Evolutionary conservation across 1,140 invertebrate genomes (phyloP), one percentile per base, ranked within the genome.

Genomic region (Triops longicaudatus): DNA sequence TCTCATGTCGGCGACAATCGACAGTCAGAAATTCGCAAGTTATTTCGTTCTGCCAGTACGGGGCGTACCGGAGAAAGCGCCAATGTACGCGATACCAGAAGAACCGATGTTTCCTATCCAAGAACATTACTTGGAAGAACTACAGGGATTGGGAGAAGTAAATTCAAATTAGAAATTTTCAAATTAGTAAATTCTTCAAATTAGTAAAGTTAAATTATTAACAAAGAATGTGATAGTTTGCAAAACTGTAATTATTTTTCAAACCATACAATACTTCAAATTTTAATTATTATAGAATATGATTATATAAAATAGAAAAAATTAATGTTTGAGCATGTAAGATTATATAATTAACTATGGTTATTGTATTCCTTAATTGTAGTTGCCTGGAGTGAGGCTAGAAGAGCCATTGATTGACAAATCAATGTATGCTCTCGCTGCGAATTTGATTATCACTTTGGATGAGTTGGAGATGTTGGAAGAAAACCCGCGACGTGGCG

Each of bases 41-140:
- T 90, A 89, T 81, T 89, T 89, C 81, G 85, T 88, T n/a, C 83
- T 84, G 0, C 83, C 86, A 5, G 83, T 87, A 17, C 28, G 27
- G 1, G 76, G 22, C 26, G 26, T 27, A 11, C 43, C 44, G 1
- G 7, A 11, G 50, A 75, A 82, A 85, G 79, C 89, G 11, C 88
- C 88, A 1, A 82, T 91, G 3, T 82, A 93, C 17, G 84, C 86
- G 71, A 84, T 92, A 9, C 81, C 83, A 10, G 75, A 78, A 27
- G 74, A 74, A 4, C 86, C 87, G 78, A 81, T 82, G 28, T 90
- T 84, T 79, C 83, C 85, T 14, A 85, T 92, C 17, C 86, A 86
- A 28, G 87, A 86, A 41, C 91, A 87, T 81, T 95, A 94, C 83
- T 84, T 96, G 78, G 90, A 90, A 83, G 88, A 91, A 78, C 83